Evolutionary conservation across 2,888 invertebrate genomes (phyloP), one percentile per base, ranked within the genome.

Genomic region (Andrena bicolor): DNA sequence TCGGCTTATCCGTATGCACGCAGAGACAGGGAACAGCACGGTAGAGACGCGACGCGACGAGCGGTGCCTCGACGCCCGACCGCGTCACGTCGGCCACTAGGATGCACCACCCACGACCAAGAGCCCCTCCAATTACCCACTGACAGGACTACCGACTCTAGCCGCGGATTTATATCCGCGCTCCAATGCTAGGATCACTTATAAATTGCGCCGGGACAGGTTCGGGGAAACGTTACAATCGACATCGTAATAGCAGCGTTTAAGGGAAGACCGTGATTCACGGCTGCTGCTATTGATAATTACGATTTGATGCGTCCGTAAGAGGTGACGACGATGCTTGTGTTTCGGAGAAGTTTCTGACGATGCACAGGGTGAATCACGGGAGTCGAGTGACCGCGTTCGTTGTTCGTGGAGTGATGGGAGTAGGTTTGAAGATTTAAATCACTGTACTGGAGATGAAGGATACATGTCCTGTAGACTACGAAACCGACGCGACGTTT

Each of bases 1-100:
- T 87, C 83, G 78, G 68, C 83, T 83, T 83, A 81, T 81, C 66
- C 69, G 80, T 77, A 76, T 75, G 77, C 82, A 73, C 58, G 41
- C 23, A 7, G 23, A 56, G 20, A 16, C 56, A 41, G 23, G 60
- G 53, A 41, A 6, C 13, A 13, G 56, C 2, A 10, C n/a, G 61
- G 60, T 28, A 13, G 60, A 73, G 53, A 58, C 5, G 4, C 63
- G 72, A 16, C 41, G 10, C 41, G 32, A 16, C 23, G 56, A 66
- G 66, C 16, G 53, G 61, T 65, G 49, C 20, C 53, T 23, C 56
- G 13, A 2, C 76, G 56, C n/a, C 23, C 5, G 51, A 53, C 7
- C 58, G 48, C 6, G 35, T 20, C 56, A 7, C 64, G 16, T 10
- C 48, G 56, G 35, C 49, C 48, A 8, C 69, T 26, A 65, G 6